These are phyloP conservation scores for Pachyuromys duprasi DNA, from an alignment of 2,797 vertebrate species.

Conservation along the genomic window DNA sequence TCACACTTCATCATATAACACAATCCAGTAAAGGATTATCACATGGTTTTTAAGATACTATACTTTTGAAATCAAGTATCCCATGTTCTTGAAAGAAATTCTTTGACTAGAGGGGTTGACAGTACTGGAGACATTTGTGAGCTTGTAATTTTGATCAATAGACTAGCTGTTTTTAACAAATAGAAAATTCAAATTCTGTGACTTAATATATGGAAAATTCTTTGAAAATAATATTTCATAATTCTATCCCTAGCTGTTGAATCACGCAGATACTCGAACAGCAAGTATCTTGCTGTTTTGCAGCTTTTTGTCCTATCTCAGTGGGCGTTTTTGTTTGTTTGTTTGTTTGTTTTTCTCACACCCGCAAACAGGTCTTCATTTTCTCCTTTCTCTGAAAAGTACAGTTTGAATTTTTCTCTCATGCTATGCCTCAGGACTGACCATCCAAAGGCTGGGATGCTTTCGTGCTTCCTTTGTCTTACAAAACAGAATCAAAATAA, in stretches of 20 bases:
- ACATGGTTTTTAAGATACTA: neutral
- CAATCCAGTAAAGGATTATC: neutral
- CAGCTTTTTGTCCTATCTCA: neutral
- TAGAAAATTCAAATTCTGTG: neutral
- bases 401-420: neutral
- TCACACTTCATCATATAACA: neutral
- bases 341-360: neutral
- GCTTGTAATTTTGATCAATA: neutral
- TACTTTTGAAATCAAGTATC: neutral
- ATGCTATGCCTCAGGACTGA: neutral
- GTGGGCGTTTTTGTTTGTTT: no score
- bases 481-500: neutral
- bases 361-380: neutral
- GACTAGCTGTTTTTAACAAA: neutral
- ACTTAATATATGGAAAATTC: neutral
- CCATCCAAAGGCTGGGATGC: rapidly evolving
- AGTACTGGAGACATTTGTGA: rapidly evolving
- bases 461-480: neutral
- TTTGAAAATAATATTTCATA: neutral
- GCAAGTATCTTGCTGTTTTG: neutral
- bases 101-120: neutral
- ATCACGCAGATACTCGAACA: neutral
- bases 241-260: neutral
- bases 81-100: neutral
- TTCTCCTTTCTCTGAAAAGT: neutral